These are phyloP conservation scores for Melanotaenia pygmaea DNA, from an alignment of 2,797 vertebrate genomes.

Conservation along the genomic window DNA sequence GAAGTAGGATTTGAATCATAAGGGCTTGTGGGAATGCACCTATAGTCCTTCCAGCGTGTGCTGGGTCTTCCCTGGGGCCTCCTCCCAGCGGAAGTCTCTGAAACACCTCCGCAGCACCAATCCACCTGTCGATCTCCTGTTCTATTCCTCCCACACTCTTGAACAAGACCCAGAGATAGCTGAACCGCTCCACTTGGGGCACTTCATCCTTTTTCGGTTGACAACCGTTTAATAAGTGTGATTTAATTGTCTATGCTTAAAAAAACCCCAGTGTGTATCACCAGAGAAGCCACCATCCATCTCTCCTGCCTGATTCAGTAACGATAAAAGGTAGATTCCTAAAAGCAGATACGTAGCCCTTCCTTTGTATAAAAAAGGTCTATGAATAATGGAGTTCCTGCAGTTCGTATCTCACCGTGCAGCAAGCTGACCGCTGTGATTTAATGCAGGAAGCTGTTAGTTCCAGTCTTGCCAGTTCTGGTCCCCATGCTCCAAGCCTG, in stretches of 20 bases:
- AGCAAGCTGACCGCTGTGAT: constrained; percentile 58
- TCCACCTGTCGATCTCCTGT: too few species aligned
- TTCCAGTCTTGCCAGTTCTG: constrained; percentile 22
- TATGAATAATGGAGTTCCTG: constrained; percentile 72
- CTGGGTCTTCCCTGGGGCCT: too few species aligned
- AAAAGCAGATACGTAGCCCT: constrained; percentile 6
- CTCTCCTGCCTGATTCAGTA: constrained; percentile 15
- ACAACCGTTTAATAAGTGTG: neutral
- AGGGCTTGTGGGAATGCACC: too few species aligned
- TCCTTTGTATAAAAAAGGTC: constrained; percentile 61
- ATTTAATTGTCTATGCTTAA: neutral
- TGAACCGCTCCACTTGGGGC: too few species aligned
- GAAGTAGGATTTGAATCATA: too few species aligned
- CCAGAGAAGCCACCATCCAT: constrained; percentile 10
- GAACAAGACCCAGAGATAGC: too few species aligned
- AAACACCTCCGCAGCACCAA: too few species aligned
- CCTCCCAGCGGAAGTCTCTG: too few species aligned
- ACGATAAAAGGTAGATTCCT: constrained; percentile 18
- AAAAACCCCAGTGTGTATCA: neutral
- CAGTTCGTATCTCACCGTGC: constrained; percentile 29
- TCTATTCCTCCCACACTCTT: too few species aligned
- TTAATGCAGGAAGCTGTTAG: constrained; percentile 67
- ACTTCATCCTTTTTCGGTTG: neutral
- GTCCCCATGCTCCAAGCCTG: constrained; percentile 34
- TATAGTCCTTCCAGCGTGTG: too few species aligned